phyloP scores from a whole-genome alignment of 2,888 invertebrate genomes.

The Lypha dubia region DNA sequence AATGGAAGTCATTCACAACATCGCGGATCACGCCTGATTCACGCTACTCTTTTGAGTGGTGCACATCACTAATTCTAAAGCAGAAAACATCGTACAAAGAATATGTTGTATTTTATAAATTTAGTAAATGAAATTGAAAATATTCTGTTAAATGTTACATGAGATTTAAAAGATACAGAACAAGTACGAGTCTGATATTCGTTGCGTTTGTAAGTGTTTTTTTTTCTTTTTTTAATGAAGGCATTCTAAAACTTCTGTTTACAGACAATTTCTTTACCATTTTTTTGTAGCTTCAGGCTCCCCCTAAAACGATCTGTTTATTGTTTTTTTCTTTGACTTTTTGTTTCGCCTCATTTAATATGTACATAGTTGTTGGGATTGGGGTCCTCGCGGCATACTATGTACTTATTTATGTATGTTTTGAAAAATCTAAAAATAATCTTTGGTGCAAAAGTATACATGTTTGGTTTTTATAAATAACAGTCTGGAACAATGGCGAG shows the following conservation, averaged over 20 bases:
- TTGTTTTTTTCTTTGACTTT: background rate
- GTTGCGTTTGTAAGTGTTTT: conserved; percentile 1
- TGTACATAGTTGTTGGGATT: too few species aligned
- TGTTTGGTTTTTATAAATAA: background rate
- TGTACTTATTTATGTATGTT: too few species aligned
- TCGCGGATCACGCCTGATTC: background rate
- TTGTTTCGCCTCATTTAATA: conserved; percentile 5
- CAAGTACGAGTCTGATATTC: conserved; percentile 21
- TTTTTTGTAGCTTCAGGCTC: conserved; percentile 4
- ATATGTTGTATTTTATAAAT: background rate
- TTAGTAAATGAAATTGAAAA: conserved; percentile 38
- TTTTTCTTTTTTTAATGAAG: conserved; percentile 5
- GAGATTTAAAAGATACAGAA: conserved; percentile 15
- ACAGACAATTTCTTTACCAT: conserved; percentile 44
- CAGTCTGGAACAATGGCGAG: background rate
- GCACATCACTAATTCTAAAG: background rate
- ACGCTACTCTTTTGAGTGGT: background rate
- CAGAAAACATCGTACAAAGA: background rate
- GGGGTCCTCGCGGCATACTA: background rate
- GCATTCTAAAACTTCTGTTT: conserved; percentile 22
- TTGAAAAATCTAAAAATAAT: conserved; percentile 20
- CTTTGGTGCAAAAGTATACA: conserved; percentile 2
- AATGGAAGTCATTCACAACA: too few species aligned
- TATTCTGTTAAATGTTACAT: conserved; percentile 58
- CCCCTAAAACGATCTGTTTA: conserved; percentile 20